phyloP scores from a whole-genome alignment of 2,797 vertebrate species.

The Pachyuromys duprasi region DNA sequence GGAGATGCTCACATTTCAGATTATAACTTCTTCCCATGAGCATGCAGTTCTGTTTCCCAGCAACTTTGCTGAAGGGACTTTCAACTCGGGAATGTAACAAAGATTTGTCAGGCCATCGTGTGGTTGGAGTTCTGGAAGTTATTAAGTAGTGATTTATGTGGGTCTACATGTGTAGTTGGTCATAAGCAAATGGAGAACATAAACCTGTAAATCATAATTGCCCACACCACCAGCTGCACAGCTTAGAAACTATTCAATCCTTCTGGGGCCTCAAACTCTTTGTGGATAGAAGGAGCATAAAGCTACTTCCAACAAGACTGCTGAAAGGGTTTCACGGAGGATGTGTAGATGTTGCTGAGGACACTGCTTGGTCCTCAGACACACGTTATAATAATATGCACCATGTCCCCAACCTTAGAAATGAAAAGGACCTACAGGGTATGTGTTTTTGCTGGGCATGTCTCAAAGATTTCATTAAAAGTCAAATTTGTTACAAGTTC shows the following conservation, averaged over 20 bases:
- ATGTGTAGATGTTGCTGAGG: neutral
- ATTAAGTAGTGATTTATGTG: constrained; percentile 3
- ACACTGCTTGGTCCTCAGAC: neutral
- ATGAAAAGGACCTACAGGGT: neutral
- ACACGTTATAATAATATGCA: neutral
- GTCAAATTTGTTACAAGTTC: constrained; percentile 27
- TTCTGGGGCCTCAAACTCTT: neutral
- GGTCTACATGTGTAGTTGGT: neutral
- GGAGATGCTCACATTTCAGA: neutral
- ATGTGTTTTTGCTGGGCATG: neutral
- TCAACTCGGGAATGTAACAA: neutral
- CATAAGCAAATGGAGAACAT: neutral
- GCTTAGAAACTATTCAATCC: neutral
- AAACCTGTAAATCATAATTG: constrained; percentile 21
- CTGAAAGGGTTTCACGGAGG: neutral
- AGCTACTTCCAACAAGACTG: neutral
- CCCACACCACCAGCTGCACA: neutral
- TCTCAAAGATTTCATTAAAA: constrained; percentile 14
- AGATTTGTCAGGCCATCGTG: neutral
- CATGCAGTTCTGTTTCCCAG: neutral
- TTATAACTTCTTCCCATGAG: neutral
- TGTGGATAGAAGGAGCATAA: neutral
- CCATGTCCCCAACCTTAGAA: neutral
- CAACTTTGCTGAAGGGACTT: neutral
- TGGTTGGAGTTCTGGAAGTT: neutral